These are phyloP conservation scores for Sander lucioperca DNA, from an alignment of 2,113 vertebrate species.

Conservation along the genomic window DNA sequence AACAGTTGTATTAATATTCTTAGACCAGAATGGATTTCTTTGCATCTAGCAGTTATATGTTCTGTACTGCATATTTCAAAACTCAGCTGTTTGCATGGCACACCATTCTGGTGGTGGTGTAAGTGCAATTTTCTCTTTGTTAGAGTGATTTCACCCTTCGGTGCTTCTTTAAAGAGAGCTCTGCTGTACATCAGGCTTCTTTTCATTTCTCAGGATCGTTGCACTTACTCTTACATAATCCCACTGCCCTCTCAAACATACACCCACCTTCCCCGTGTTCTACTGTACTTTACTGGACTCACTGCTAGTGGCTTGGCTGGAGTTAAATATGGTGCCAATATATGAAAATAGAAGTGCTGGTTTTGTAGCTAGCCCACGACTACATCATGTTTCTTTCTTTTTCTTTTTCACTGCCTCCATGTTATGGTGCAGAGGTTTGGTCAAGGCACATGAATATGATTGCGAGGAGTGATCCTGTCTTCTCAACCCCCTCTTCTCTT, in stretches of 20 bases:
- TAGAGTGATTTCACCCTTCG: constrained; percentile 25
- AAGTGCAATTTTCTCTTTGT: constrained; percentile 16
- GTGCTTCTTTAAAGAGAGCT: constrained; percentile 30
- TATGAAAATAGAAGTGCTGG: constrained; percentile 8
- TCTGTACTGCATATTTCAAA: background rate
- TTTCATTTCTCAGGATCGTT: constrained; percentile 41
- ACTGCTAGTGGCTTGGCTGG: constrained; percentile 12
- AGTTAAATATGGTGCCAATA: constrained; percentile 19
- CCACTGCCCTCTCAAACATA: constrained; percentile 32
- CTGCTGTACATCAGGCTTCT: constrained; percentile 7
- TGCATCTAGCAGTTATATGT: background rate
- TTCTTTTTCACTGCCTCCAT: background rate
- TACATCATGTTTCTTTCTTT: background rate
- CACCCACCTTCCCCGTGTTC: constrained; percentile 34
- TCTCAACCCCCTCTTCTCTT: background rate
- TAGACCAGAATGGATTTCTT: background rate
- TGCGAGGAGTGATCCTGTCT: background rate
- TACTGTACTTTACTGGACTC: constrained; percentile 23
- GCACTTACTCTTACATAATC: constrained; percentile 59
- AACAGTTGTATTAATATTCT: background rate
- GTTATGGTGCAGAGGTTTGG: background rate
- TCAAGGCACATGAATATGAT: background rate
- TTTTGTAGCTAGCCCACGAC: background rate
- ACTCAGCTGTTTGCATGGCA: background rate
- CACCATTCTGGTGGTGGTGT: background rate